Evolutionary conservation across 2,797 vertebrate genomes (phyloP).

Genomic region (Merluccius polli): DNA sequence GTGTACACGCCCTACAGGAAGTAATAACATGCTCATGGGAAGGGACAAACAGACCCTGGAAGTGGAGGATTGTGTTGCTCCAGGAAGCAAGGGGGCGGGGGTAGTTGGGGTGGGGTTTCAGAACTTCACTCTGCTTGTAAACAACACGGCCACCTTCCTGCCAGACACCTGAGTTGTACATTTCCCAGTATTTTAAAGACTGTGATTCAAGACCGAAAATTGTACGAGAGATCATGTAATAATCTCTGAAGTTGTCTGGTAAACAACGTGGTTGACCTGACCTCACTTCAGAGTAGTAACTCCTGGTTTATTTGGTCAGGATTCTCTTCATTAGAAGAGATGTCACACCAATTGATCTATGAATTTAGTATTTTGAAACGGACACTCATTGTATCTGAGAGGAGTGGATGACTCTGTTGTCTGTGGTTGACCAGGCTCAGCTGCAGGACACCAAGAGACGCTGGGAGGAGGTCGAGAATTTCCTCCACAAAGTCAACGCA

Average conservation of each 20-base stretch:
- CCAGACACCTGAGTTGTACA: background rate
- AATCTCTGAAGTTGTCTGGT: background rate
- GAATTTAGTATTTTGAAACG: background rate
- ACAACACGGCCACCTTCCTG: conserved; percentile 58
- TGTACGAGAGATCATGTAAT: background rate
- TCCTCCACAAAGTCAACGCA: conserved; percentile 83
- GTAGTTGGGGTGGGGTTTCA: background rate
- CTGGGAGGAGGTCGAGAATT: conserved; percentile 94
- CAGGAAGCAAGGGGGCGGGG: conserved; percentile 53
- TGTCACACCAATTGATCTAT: background rate
- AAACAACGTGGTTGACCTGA: background rate
- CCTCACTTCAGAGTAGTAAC: background rate
- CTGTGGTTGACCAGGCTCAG: conserved; percentile 75
- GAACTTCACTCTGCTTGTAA: conserved; percentile 53
- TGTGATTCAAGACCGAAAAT: conserved; percentile 13
- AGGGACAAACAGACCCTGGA: conserved; percentile 43
- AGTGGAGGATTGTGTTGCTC: conserved; percentile 52
- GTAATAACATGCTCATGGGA: conserved; percentile 41
- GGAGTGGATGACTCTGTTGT: conserved; percentile 16
- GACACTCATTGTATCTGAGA: background rate
- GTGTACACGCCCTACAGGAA: background rate
- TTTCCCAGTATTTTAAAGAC: conserved; percentile 25
- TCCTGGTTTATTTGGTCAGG: background rate
- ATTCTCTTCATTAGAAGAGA: background rate
- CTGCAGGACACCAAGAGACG: conserved; percentile 89